These are phyloP conservation scores for Papilio gigon DNA, from an alignment of 2,888 invertebrate genomes.

Conservation along the genomic window DNA sequence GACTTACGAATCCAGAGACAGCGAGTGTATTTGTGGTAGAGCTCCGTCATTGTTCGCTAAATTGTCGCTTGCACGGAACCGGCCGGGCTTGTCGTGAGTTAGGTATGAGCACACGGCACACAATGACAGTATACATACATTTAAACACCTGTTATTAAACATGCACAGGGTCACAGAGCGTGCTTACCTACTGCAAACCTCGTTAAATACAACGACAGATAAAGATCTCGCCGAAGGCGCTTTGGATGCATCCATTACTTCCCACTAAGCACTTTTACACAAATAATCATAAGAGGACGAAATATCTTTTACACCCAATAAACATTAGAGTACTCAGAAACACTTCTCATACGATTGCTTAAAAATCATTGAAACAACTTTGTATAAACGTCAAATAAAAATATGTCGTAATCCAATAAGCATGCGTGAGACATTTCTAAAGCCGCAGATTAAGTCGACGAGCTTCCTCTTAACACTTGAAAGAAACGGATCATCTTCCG, in stretches of 20 bases:
- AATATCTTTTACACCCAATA: conserved; percentile 49
- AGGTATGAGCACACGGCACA: conserved; percentile 73
- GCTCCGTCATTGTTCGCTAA: conserved; percentile 82
- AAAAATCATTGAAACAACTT: conserved; percentile 46
- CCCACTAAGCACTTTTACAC: conserved; percentile 59
- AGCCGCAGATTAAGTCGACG: conserved; percentile 56
- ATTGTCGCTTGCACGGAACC: conserved; percentile 82
- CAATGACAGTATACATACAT: conserved; percentile 78
- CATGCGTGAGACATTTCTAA: conserved; percentile 55
- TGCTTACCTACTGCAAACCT: conserved; percentile 65
- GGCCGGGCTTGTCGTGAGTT: conserved; percentile 79
- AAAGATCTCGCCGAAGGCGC: conserved; percentile 69
- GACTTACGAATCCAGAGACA: conserved; percentile 73
- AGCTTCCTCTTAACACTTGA: conserved; percentile 58
- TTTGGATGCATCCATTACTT: conserved; percentile 73
- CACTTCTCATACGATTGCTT: background rate
- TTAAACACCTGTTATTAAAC: conserved; percentile 82
- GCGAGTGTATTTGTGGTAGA: conserved; percentile 77
- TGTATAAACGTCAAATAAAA: conserved; percentile 28
- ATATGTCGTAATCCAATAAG: conserved; percentile 52
- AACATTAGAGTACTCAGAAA: conserved; percentile 42
- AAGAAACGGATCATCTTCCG: conserved; percentile 63
- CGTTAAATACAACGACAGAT: conserved; percentile 78
- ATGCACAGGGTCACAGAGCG: conserved; percentile 74
- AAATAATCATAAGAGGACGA: conserved; percentile 64